These are phyloP conservation scores for Colossoma macropomum DNA, from an alignment of 2,113 vertebrate genomes.

Conservation along the genomic window DNA sequence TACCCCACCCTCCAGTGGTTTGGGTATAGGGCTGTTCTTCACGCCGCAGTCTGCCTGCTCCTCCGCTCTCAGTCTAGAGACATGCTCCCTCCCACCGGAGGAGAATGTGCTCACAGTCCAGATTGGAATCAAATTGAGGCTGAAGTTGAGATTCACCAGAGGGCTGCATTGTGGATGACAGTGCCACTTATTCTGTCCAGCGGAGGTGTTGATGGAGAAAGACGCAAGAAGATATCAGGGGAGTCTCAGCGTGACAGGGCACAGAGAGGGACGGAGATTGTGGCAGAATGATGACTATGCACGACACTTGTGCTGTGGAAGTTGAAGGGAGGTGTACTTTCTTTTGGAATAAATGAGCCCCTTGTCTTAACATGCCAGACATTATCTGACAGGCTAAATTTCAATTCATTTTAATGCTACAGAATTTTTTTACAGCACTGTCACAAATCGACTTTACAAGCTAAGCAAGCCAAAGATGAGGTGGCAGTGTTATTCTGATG, in stretches of 20 bases:
- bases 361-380: conserved; percentile 3
- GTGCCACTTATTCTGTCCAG: neutral
- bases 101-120: neutral
- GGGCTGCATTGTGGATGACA: neutral
- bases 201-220: neutral
- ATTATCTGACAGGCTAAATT: conserved; percentile 1
- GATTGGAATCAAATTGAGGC: neutral
- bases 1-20: neutral
- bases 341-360: neutral
- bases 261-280: neutral
- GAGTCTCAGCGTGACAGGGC: neutral
- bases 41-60: conserved; percentile 8
- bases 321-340: neutral
- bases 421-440: too few species aligned
- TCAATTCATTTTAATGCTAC: too few species aligned
- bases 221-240: neutral
- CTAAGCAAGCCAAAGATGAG: neutral
- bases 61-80: conserved; percentile 13
- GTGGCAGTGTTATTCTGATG: too few species aligned
- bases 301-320: neutral
- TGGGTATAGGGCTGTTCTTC: neutral
- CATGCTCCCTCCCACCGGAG: neutral
- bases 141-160: neutral
- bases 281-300: neutral
- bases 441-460: neutral